Conservation (phyloP, 1,140 invertebrate genomes). For the Zaprionus inermis region DNA sequence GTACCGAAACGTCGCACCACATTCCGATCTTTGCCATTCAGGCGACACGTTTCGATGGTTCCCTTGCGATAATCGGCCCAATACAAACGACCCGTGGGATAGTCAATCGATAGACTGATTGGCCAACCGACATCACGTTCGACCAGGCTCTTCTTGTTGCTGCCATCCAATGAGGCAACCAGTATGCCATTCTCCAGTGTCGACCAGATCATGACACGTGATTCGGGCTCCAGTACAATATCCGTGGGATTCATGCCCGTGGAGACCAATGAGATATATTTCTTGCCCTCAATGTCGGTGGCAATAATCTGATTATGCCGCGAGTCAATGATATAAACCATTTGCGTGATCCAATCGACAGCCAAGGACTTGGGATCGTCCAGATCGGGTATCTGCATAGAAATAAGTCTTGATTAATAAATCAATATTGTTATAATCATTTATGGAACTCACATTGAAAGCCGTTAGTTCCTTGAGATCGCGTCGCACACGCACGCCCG, state of each 20-base stretch:
- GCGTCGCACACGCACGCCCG: constrained; percentile 57
- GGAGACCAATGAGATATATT: constrained; percentile 86
- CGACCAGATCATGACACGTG: constrained; percentile 84
- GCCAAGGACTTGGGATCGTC: constrained; percentile 89
- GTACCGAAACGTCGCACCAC: constrained; percentile 86
- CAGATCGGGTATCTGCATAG: constrained; percentile 66
- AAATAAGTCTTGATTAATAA: neutral
- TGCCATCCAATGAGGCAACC: constrained; percentile 88
- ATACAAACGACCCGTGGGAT: constrained; percentile 88
- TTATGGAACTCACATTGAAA: constrained; percentile 65
- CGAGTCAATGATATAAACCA: constrained; percentile 91
- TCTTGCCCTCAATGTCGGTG: constrained; percentile 86
- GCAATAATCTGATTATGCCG: constrained; percentile 86
- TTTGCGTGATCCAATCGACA: constrained; percentile 90
- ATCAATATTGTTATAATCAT: neutral
- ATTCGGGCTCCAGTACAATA: constrained; percentile 88
- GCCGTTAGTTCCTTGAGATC: constrained; percentile 79
- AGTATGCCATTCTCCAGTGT: constrained; percentile 86
- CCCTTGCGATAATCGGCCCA: constrained; percentile 90
- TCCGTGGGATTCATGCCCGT: constrained; percentile 85
- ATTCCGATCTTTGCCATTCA: constrained; percentile 88
- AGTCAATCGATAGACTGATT: constrained; percentile 89
- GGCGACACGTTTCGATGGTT: constrained; percentile 87
- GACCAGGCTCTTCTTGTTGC: constrained; percentile 86
- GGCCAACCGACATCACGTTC: constrained; percentile 87